Conservation (phyloP, 2,113 vertebrate species). For the Cebidichthys violaceus region DNA sequence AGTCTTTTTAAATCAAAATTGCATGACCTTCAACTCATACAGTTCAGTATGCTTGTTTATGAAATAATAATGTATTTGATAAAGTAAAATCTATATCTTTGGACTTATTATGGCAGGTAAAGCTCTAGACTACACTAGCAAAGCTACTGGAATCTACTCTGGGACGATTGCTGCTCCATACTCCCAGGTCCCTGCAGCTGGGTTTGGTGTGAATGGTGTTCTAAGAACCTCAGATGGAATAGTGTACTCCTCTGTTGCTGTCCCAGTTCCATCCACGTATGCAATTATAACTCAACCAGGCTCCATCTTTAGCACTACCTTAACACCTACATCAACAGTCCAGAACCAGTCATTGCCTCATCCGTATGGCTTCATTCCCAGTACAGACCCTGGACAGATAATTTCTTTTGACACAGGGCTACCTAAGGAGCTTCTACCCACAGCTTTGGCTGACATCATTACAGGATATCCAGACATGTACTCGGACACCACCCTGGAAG, state of each 20-base stretch:
- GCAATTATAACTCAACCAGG: slow-evolving; percentile 97
- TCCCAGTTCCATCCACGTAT: slow-evolving; percentile 92
- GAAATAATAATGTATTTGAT: slow-evolving; percentile 70
- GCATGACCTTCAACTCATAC: slow-evolving; percentile 80
- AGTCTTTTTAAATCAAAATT: slow-evolving; percentile 79
- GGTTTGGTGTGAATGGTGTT: slow-evolving; percentile 88
- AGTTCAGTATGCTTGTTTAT: slow-evolving; percentile 30
- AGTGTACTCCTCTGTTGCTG: slow-evolving; percentile 93
- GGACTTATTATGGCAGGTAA: slow-evolving; percentile 95
- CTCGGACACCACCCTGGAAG: slow-evolving; percentile 88
- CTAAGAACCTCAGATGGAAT: slow-evolving; percentile 93
- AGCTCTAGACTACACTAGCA: slow-evolving; percentile 97
- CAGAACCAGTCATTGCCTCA: slow-evolving; percentile 87
- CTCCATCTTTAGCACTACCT: slow-evolving; percentile 92
- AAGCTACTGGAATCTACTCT: slow-evolving; percentile 88
- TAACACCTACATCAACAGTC: slow-evolving; percentile 84
- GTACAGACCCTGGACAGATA: slow-evolving; percentile 85
- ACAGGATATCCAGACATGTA: slow-evolving; percentile 91
- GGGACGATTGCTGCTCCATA: slow-evolving; percentile 87
- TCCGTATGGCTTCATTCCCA: slow-evolving; percentile 89
- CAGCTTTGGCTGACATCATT: slow-evolving; percentile 86
- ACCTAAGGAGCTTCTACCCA: slow-evolving; percentile 85
- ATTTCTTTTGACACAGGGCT: slow-evolving; percentile 84
- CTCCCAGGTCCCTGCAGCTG: slow-evolving; percentile 87
- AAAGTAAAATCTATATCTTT: slow-evolving; percentile 89